These are phyloP conservation scores for Pammene fasciana DNA, from an alignment of 2,888 invertebrate species.

Conservation along the genomic window DNA sequence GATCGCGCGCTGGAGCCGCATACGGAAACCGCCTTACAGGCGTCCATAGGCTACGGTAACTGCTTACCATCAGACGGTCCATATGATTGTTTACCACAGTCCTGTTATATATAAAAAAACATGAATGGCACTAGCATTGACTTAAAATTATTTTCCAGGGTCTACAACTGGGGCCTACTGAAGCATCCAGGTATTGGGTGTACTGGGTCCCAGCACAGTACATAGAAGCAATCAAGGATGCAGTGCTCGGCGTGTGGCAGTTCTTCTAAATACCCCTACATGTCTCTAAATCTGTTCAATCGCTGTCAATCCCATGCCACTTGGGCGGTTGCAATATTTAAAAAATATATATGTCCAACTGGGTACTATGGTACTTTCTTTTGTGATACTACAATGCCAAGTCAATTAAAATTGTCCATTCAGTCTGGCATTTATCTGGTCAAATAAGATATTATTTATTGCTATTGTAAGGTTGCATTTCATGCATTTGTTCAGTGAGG, in stretches of 20 bases:
- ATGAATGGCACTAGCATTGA: background rate
- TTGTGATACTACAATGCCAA: constrained; percentile 79
- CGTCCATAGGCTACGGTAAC: no score
- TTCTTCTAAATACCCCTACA: constrained; percentile 81
- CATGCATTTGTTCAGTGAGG: constrained; percentile 69
- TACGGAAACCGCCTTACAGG: no score
- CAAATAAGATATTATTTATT: constrained; percentile 77
- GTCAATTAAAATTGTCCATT: constrained; percentile 82
- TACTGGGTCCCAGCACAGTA: constrained; percentile 98
- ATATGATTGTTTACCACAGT: no score
- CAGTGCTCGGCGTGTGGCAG: constrained; percentile 94
- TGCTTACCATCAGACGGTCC: no score
- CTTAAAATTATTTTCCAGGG: constrained; percentile 81
- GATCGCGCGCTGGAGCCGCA: no score
- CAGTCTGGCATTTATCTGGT: constrained; percentile 77
- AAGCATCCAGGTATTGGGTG: constrained; percentile 95
- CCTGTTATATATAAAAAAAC: no score
- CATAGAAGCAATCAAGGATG: constrained; percentile 94
- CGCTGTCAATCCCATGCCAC: constrained; percentile 63
- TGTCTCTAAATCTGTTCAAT: constrained; percentile 51
- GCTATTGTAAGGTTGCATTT: constrained; percentile 76
- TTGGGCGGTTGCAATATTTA: constrained; percentile 77
- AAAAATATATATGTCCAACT: constrained; percentile 58
- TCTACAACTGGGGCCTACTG: constrained; percentile 94
- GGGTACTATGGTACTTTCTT: constrained; percentile 69